phyloP scores from a whole-genome alignment of 1,140 invertebrate genomes.

The Steinernema feltiae region DNA sequence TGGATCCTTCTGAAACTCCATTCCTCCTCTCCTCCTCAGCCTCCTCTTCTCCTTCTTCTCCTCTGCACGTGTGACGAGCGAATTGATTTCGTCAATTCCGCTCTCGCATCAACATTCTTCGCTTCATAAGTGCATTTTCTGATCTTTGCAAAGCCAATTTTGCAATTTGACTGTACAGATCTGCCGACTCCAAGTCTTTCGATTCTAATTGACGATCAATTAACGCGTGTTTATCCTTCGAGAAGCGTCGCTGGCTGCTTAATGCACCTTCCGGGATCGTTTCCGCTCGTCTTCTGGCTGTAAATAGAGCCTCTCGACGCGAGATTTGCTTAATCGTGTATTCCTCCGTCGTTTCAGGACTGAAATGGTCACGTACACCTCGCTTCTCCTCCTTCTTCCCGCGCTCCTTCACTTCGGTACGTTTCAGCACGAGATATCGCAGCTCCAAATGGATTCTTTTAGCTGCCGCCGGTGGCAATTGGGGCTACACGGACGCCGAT shows the following conservation, averaged over 20 bases:
- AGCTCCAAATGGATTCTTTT: background rate
- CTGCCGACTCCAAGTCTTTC: background rate
- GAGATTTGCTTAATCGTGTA: background rate
- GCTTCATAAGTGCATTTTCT: too few species aligned
- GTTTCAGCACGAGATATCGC: background rate
- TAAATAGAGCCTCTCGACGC: background rate
- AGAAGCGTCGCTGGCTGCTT: background rate
- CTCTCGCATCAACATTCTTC: too few species aligned
- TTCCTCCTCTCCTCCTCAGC: background rate
- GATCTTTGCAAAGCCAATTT: too few species aligned
- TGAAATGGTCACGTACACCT: background rate
- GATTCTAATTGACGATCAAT: background rate
- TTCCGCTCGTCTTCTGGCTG: background rate
- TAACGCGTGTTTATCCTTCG: background rate
- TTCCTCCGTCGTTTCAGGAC: background rate
- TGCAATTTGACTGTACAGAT: background rate
- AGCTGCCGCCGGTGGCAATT: slow-evolving; percentile 16
- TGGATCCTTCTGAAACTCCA: background rate
- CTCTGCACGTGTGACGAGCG: too few species aligned
- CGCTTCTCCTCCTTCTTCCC: background rate
- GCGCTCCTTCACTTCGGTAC: background rate
- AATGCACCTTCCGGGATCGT: background rate
- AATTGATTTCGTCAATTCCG: too few species aligned
- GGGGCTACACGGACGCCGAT: slow-evolving; percentile 46
- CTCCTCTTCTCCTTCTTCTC: background rate